Evolutionary conservation across 2,888 invertebrate species (phyloP).

Genomic region (Artemia sp.): DNA sequence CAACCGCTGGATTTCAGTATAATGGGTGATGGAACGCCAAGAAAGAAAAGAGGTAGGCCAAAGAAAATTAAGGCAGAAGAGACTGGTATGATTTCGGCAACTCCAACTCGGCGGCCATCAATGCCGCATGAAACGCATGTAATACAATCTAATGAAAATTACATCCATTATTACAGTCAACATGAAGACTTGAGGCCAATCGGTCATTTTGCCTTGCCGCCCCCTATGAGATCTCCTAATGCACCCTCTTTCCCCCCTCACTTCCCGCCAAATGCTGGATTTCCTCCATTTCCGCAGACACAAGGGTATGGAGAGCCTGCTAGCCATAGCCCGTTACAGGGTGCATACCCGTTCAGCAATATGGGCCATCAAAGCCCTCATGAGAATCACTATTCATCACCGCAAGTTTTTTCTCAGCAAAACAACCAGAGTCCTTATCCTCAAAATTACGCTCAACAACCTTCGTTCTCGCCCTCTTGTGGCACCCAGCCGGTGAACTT

Average conservation of each 20-base stretch:
- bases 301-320: not conserved
- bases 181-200: slow-evolving; percentile 3
- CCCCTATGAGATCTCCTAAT: slow-evolving; percentile 8
- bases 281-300: not conserved
- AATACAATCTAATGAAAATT: slow-evolving; percentile 19
- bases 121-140: slow-evolving; percentile 22
- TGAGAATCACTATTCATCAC: not conserved
- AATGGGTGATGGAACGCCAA: slow-evolving; percentile 25
- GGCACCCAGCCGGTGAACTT: slow-evolving; percentile 13
- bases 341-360: not conserved
- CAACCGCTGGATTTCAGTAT: slow-evolving; percentile 6
- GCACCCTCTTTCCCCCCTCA: not conserved
- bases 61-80: slow-evolving; percentile 61
- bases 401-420: slow-evolving; percentile 6
- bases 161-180: not conserved
- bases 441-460: slow-evolving; percentile 13
- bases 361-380: slow-evolving; percentile 5
- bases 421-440: slow-evolving; percentile 11
- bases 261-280: not conserved
- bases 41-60: slow-evolving; percentile 36
- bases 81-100: not conserved
- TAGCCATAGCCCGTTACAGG: not conserved
- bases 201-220: slow-evolving; percentile 3
- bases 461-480: slow-evolving; percentile 8
- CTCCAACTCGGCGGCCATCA: not conserved